A percentile compares a stretch with the other conserved stretches of the same genome.
Evolutionary conservation across 2,888 invertebrate genomes (phyloP).

Genomic region (Orchesellides sinensis): DNA sequence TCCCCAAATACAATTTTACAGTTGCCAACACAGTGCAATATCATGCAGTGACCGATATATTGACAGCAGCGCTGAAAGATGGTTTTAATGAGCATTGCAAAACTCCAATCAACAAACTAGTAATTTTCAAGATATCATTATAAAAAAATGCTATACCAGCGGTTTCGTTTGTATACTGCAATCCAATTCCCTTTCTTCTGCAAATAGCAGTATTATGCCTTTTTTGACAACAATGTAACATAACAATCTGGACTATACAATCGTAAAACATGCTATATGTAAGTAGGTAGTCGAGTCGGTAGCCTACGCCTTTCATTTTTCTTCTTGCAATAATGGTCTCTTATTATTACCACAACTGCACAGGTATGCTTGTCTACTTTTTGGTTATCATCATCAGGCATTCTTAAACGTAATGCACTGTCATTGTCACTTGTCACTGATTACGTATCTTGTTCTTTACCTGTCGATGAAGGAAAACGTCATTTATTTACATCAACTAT

Average conservation of each 20-base stretch:
- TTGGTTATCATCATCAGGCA: conserved; percentile 12
- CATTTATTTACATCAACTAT: conserved; percentile 53
- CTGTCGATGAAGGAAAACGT: conserved; percentile 54
- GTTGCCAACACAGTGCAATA: no score
- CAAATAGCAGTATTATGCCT: neutral
- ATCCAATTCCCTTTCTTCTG: neutral
- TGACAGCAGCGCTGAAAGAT: conserved; percentile 37
- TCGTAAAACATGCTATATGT: no score
- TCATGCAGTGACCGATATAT: neutral
- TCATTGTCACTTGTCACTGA: conserved; percentile 66
- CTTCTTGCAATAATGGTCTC: neutral
- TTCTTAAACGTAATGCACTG: conserved; percentile 21
- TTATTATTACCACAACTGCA: neutral
- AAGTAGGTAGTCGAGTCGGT: no score
- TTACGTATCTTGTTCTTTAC: conserved; percentile 56
- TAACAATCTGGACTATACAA: neutral
- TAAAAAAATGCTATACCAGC: no score
- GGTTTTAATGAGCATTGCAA: conserved; percentile 48
- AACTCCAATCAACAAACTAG: conserved; percentile 25
- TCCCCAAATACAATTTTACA: no score
- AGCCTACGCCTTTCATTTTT: conserved; percentile 40
- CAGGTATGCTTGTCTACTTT: neutral
- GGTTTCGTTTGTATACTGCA: no score
- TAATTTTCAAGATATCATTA: conserved; percentile 16
- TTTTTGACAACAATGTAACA: neutral